Percentiles rank a stretch among this genome's conserved stretches.
These are phyloP conservation scores for Thyatira batis DNA, from an alignment of 2,888 invertebrate species.

Conservation along the genomic window DNA sequence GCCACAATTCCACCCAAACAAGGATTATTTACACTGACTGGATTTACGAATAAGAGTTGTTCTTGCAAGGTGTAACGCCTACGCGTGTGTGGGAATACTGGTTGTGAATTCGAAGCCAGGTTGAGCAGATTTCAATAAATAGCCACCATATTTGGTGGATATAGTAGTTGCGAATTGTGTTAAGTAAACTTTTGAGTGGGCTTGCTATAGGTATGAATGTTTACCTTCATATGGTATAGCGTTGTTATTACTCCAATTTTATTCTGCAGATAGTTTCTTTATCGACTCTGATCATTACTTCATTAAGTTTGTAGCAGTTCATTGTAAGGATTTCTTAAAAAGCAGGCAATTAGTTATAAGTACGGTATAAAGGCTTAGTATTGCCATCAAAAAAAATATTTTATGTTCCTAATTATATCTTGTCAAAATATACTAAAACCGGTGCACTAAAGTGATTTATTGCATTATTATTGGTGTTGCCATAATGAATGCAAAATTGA, in stretches of 20 bases:
- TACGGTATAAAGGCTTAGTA: no score
- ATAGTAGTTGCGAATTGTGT: not conserved
- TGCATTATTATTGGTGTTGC: constrained; percentile 28
- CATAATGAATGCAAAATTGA: constrained; percentile 27
- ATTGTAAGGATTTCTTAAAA: no score
- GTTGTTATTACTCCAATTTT: not conserved
- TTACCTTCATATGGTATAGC: no score
- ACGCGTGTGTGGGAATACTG: constrained; percentile 34
- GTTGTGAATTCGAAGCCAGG: constrained; percentile 26
- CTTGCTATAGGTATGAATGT: not conserved
- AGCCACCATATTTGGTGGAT: not conserved
- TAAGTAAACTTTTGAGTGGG: not conserved
- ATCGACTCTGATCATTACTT: no score
- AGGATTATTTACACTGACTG: not conserved
- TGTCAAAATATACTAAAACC: not conserved
- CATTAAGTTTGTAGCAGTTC: no score
- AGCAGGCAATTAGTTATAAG: no score
- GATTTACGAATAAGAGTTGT: constrained; percentile 22
- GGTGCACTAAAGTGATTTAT: constrained; percentile 16
- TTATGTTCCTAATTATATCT: not conserved
- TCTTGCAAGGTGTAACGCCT: constrained; percentile 23
- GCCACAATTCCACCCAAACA: not conserved
- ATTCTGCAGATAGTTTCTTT: no score
- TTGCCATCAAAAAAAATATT: no score
- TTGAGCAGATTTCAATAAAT: constrained; percentile 10